phyloP scores from a whole-genome alignment of 2,113 vertebrate species.

The Setophaga kirtlandii region DNA sequence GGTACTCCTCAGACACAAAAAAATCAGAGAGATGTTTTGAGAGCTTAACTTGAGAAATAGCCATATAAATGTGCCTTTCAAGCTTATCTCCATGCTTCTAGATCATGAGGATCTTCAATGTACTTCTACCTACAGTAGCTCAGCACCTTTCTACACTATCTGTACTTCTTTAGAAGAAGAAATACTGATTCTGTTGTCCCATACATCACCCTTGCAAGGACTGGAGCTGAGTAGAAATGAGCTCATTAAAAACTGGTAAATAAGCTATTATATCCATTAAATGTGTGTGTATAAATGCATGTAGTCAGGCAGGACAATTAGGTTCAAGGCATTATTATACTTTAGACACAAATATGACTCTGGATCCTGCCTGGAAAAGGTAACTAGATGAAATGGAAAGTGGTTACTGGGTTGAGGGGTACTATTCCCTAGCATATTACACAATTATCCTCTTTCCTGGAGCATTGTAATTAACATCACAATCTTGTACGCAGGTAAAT shows the following conservation, averaged over 20 bases:
- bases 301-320: background rate
- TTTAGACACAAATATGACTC: background rate
- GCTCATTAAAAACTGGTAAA: background rate
- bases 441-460: background rate
- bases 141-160: background rate
- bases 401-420: background rate
- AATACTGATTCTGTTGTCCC: background rate
- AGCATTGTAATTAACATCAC: background rate
- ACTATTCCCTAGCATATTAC: background rate
- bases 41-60: background rate
- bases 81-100: background rate
- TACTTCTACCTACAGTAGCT: background rate
- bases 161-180: background rate
- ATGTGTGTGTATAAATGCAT: background rate
- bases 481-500: background rate
- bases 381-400: slow-evolving; percentile 7
- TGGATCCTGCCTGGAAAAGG: background rate
- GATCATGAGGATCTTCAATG: background rate
- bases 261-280: slow-evolving; percentile 4
- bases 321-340: background rate
- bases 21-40: background rate
- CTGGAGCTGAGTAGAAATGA: background rate
- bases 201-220: background rate
- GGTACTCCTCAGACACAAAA: background rate
- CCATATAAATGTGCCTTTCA: background rate